Base-by-base conservation (phyloP, 2,113 vertebrate species). In the Antechinus stuartii region DNA sequence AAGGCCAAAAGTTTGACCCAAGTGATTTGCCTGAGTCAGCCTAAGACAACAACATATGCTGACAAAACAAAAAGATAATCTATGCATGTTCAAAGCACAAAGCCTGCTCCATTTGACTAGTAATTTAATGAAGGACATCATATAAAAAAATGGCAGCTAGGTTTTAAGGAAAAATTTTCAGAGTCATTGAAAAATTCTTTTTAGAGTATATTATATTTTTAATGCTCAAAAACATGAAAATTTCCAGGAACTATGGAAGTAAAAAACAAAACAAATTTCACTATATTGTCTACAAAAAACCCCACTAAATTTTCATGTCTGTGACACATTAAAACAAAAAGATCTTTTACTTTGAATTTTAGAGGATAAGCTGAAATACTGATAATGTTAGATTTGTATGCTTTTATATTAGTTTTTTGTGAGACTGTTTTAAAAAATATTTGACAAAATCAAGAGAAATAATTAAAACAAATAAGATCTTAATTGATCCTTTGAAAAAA, bases 151-250 rank as follows among this genome's bases (percentile, higher is more conserved):
- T 94, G 96, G 97, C 97, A 97, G 94, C 94, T 96, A 95, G 68
- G 94, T 97, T 98, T 98, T 97, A 98, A 97, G 92, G 54, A 92
- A 97, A 98, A 98, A 68, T 22, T 91, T 97, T 98, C 96, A 98
- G 50, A 97, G 96, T 96, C 96, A 97, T 96, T 95, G 97, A 97
- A 98, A 56, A 97, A 94, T 97, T 98, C 96, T 95, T 94, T 49
- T 97, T 56, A 53, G 96, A 96, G 93, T 94, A 97, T 98, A 97
- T 98, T 94, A 96, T 97, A 97, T 93, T 96, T 97, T 94, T 97
- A 96, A 97, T 94, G 95, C 95, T 98, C 97, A 98, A 97, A 98
- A 98, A 97, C 95, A 22, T 91, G 54, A 97, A 97, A 96, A 95
- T 97, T 98, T 96, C 97, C 56, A 97, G 96, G 96, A 98, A 98